Percentiles rank a stretch among this genome's conserved stretches.
These are phyloP conservation scores for Botia almorhae DNA, from an alignment of 2,797 vertebrate species.

Conservation along the genomic window DNA sequence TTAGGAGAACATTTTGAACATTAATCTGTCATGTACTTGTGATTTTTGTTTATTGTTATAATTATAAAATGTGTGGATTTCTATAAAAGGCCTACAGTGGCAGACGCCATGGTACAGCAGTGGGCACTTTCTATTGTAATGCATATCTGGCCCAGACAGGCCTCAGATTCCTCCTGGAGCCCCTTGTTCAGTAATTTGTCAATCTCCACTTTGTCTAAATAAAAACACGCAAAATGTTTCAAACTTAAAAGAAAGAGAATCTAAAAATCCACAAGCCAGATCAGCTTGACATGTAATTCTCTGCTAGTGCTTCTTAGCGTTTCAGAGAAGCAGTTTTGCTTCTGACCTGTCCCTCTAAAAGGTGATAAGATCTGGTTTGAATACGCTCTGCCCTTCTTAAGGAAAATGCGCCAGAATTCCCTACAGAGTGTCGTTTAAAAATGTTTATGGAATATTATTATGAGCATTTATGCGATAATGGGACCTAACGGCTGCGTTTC, in stretches of 20 bases:
- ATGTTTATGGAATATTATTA: conserved; percentile 40
- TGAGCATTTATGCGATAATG: conserved; percentile 32
- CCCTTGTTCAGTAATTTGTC: too few species aligned
- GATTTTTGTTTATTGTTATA: too few species aligned
- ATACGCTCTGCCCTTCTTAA: not conserved
- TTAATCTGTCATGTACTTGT: too few species aligned
- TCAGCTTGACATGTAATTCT: not conserved
- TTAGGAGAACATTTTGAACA: too few species aligned
- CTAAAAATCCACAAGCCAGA: not conserved
- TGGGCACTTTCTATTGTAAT: too few species aligned
- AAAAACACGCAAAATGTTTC: not conserved
- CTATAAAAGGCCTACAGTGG: too few species aligned
- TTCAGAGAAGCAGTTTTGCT: not conserved
- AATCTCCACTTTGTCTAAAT: not conserved
- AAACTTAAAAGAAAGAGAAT: too few species aligned
- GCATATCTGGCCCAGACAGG: too few species aligned
- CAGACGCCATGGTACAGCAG: too few species aligned
- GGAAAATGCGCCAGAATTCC: conserved; percentile 9
- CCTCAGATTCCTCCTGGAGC: too few species aligned
- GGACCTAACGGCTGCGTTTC: conserved; percentile 27
- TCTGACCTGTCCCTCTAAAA: not conserved
- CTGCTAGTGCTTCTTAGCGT: not conserved
- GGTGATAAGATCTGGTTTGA: not conserved
- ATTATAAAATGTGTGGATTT: too few species aligned
- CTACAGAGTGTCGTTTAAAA: conserved; percentile 11